Conservation (phyloP, 2,888 invertebrate genomes). For the Latrodectus hesperus region DNA sequence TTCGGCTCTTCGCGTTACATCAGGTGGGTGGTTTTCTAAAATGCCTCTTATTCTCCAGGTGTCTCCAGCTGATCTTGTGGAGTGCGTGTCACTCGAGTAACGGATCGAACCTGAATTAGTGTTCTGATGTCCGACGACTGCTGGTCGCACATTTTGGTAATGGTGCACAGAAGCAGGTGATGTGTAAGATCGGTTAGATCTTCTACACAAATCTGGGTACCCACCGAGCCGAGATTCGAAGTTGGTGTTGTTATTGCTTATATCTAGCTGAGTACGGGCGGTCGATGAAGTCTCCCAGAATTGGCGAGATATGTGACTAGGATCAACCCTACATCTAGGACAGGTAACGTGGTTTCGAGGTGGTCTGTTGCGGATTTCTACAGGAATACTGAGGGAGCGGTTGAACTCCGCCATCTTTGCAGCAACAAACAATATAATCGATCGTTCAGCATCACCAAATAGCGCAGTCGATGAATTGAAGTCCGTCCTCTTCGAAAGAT, state of each 20-base stretch:
- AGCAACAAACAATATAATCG: slow-evolving; percentile 41
- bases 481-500: neutral
- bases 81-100: slow-evolving; percentile 57
- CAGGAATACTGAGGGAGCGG: slow-evolving; percentile 58
- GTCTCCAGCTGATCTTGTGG: slow-evolving; percentile 63
- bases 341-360: slow-evolving; percentile 57
- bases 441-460: slow-evolving; percentile 56
- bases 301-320: slow-evolving; percentile 69
- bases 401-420: slow-evolving; percentile 66
- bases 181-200: slow-evolving; percentile 56
- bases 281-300: slow-evolving; percentile 55
- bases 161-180: slow-evolving; percentile 63
- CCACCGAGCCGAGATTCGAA: slow-evolving; percentile 24
- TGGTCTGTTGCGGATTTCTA: slow-evolving; percentile 58
- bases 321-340: slow-evolving; percentile 61
- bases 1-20: slow-evolving; percentile 59
- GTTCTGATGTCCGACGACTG: slow-evolving; percentile 27
- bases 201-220: slow-evolving; percentile 57
- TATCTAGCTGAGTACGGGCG: slow-evolving; percentile 21
- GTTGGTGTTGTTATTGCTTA: slow-evolving; percentile 40
- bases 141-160: slow-evolving; percentile 41
- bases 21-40: slow-evolving; percentile 58
- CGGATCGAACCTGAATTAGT: slow-evolving; percentile 42
- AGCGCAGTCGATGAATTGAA: neutral
- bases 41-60: slow-evolving; percentile 65